phyloP scores from a whole-genome alignment of 2,113 vertebrate species.

The Myrmecobius fasciatus region DNA sequence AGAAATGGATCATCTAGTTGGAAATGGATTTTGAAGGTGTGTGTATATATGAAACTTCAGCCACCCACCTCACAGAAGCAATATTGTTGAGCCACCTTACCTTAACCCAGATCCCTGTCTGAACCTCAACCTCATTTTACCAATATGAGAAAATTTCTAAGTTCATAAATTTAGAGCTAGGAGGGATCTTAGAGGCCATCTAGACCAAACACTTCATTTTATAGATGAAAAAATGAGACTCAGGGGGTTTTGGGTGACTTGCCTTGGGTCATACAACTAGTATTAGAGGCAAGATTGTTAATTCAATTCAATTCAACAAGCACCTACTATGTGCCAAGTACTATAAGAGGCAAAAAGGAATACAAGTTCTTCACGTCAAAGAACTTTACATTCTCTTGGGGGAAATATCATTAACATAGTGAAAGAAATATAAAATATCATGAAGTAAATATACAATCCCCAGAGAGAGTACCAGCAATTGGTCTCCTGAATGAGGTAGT shows the following conservation, averaged over 20 bases:
- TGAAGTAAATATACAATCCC: not conserved
- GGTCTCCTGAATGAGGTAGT: not conserved
- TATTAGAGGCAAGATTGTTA: not conserved
- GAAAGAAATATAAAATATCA: not conserved
- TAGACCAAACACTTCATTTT: not conserved
- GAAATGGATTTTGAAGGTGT: conserved; percentile 45
- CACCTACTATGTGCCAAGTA: not conserved
- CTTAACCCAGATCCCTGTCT: not conserved
- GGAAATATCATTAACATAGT: not conserved
- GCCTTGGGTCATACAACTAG: not conserved
- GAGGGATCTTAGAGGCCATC: not conserved
- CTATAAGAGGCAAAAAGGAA: not conserved
- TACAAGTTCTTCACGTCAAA: not conserved
- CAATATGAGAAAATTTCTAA: not conserved
- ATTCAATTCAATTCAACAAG: not conserved
- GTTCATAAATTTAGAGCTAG: not conserved
- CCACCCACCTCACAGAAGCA: not conserved
- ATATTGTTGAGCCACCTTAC: not conserved
- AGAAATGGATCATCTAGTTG: not conserved
- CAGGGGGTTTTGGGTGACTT: not conserved
- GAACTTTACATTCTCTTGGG: not conserved
- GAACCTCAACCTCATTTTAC: not conserved
- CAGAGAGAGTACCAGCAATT: not conserved
- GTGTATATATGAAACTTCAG: conserved; percentile 22
- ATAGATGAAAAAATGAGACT: not conserved